These are phyloP conservation scores for Danio kyathit DNA, from an alignment of 2,797 vertebrate genomes.

Conservation along the genomic window DNA sequence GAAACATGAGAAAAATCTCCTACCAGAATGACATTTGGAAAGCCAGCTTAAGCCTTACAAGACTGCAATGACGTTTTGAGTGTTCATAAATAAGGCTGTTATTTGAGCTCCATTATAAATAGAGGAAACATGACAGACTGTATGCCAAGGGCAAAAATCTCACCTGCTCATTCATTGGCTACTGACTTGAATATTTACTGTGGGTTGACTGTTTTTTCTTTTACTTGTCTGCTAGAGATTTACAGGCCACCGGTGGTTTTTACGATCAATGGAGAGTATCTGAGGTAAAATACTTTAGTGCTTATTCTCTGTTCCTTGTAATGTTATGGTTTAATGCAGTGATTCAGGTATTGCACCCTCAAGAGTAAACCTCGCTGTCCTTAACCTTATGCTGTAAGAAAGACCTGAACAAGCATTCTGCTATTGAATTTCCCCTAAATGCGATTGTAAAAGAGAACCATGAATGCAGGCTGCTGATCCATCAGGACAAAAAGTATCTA, in stretches of 20 bases:
- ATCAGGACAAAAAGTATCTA: conserved; percentile 56
- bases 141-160: conserved; percentile 70
- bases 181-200: conserved; percentile 83
- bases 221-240: conserved; percentile 73
- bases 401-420: conserved; percentile 51
- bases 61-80: conserved; percentile 61
- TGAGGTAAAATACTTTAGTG: conserved; percentile 66
- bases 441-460: conserved; percentile 44
- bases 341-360: conserved; percentile 41
- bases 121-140: conserved; percentile 70
- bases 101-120: conserved; percentile 70
- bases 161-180: conserved; percentile 70
- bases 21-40: conserved; percentile 68
- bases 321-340: conserved; percentile 59
- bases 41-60: conserved; percentile 61
- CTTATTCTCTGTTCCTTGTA: conserved; percentile 65
- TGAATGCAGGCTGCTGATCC: conserved; percentile 29
- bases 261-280: conserved; percentile 69
- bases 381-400: conserved; percentile 46
- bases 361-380: conserved; percentile 49
- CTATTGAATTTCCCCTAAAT: conserved; percentile 57
- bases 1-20: conserved; percentile 56
- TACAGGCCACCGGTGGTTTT: conserved; percentile 72
- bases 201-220: conserved; percentile 65
- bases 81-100: conserved; percentile 64